These are phyloP conservation scores for Rhincodon typus DNA, from an alignment of 2,797 vertebrate species.

Conservation along the genomic window DNA sequence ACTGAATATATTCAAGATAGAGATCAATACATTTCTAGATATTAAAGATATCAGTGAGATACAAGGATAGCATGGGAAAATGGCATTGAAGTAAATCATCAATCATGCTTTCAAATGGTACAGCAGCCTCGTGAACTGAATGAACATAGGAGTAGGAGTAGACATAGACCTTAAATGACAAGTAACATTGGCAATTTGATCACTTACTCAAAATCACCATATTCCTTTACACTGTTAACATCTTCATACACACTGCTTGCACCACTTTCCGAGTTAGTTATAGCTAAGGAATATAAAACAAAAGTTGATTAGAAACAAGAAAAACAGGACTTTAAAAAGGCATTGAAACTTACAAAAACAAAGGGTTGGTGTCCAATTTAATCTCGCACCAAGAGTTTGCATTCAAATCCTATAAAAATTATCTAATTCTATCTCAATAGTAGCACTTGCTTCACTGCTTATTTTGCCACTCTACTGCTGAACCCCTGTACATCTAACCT, in stretches of 20 bases:
- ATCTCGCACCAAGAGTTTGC: not conserved
- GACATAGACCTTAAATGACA: not conserved
- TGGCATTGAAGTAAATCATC: too few relatives aligned
- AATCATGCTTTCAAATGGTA: too few relatives aligned
- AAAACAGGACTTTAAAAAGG: not conserved
- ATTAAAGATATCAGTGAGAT: too few relatives aligned
- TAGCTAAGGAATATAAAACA: not conserved
- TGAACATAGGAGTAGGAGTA: too few relatives aligned
- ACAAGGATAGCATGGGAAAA: too few relatives aligned
- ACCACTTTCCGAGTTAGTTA: not conserved
- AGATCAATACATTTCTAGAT: too few relatives aligned
- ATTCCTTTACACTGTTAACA: not conserved
- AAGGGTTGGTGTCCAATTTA: not conserved
- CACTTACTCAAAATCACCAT: conserved; percentile 22
- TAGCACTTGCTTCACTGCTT: not conserved
- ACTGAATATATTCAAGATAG: too few relatives aligned
- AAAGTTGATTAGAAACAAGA: not conserved
- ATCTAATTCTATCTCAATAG: not conserved
- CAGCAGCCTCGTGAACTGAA: too few relatives aligned
- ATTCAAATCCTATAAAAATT: not conserved
- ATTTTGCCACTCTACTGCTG: not conserved
- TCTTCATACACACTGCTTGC: not conserved
- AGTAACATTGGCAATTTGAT: not conserved
- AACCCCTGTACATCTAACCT: not conserved
- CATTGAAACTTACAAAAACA: not conserved